Evolutionary conservation across 2,113 vertebrate genomes (phyloP), one percentile per base, ranked within the genome.

Genomic region (Struthidea cinerea): DNA sequence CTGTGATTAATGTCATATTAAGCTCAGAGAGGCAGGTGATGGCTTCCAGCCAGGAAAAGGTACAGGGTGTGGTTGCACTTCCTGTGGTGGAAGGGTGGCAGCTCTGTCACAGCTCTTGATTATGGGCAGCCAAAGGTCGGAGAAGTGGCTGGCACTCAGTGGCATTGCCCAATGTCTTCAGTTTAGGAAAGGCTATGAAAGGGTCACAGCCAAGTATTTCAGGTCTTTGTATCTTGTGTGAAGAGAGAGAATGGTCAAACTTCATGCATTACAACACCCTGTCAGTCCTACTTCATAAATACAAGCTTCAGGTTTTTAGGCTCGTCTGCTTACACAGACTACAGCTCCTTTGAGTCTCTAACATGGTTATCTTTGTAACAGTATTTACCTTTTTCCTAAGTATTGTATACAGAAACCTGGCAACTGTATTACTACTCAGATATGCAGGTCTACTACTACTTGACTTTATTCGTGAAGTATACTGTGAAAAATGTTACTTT

Each of bases 41-140:
- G 33, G 23, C 33, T 67, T 61, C n/a, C 33, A 77, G 27, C 35
- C 18, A 49, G 47, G 60, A 33, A 26, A 78, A 61, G 10, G 14
- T 35, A 5, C 9, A 13, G 53, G 13, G 17, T 41, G 23, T 5
- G 53, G 30, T 49, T 76, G 33, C 22, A 18, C 14, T 18, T 37
- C 4, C 26, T 4, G 11, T 7, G 2, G 4, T 68, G 55, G 9
- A 28, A 44, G 32, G 21, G 41, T 21, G 10, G 32, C 30, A 75
- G 28, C 16, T 57, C 1, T 9, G 13, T 24, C n/a, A 22, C 11
- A 17, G 26, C 70, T 79, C 49, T 75, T 71, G 20, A 5, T 27
- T 0, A 0, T 12, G 21, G 65, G 33, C 35, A 73, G 55, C 80
- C 65, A 44, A 37, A 64, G 24, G 13, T 35, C 0, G 1, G 21